Conservation (phyloP, 1,140 invertebrate species). For the Octopus bimaculoides region DNA sequence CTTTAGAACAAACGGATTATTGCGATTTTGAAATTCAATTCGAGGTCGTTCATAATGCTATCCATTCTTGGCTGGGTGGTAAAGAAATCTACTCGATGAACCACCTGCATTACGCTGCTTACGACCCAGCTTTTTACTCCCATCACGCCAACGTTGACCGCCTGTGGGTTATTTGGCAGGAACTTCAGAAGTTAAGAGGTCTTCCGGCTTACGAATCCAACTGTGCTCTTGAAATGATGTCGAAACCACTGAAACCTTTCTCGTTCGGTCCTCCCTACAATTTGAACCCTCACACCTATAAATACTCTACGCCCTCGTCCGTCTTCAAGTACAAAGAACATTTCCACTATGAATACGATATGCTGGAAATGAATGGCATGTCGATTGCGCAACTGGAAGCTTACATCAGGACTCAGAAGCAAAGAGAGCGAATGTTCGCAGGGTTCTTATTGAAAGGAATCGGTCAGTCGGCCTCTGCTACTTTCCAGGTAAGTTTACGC, state of each 20-base stretch:
- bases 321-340: constrained; percentile 25
- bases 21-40: constrained; percentile 27
- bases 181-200: constrained; percentile 28
- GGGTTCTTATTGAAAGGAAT: constrained; percentile 13
- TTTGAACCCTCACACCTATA: constrained; percentile 23
- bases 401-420: background rate
- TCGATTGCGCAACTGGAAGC: background rate
- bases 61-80: constrained; percentile 30
- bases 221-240: constrained; percentile 29
- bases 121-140: constrained; percentile 27
- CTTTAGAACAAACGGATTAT: constrained; percentile 24
- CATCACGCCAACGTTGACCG: constrained; percentile 31
- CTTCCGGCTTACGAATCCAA: constrained; percentile 22
- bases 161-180: constrained; percentile 31
- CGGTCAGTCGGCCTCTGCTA: background rate
- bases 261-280: constrained; percentile 31
- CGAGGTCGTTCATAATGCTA: constrained; percentile 24
- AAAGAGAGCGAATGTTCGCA: constrained; percentile 1
- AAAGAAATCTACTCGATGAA: constrained; percentile 22
- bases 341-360: constrained; percentile 19
- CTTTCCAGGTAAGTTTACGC: constrained; percentile 5
- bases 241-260: constrained; percentile 30
- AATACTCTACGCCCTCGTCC: constrained; percentile 25
- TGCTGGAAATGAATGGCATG: background rate
- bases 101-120: constrained; percentile 30